Evolutionary conservation across 1,140 invertebrate genomes (phyloP), one percentile per base, ranked within the genome.

Genomic region (Meloidogyne floridensis): DNA sequence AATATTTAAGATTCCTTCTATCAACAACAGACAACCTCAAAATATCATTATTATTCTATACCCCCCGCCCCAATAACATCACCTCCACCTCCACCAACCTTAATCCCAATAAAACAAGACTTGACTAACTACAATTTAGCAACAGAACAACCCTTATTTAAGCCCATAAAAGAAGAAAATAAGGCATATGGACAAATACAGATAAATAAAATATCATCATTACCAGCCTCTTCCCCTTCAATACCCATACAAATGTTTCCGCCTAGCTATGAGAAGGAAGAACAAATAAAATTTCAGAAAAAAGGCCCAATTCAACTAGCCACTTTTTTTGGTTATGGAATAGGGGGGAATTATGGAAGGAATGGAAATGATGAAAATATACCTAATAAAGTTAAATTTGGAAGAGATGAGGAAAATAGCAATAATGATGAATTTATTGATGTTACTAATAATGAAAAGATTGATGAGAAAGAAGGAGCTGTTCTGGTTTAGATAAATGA

Each of bases 181-280:
- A 65, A 65, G n/a, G 59, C 59, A 65, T 65, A 6, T 65, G 59
- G 59, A 65, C 59, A 65, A 65, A 65, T 65, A n/a, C 59, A 65
- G n/a, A 65, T 65, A 65, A 65, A 4, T 6, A 65, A 65, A 65
- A 65, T 65, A 32, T 32, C 32, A 32, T 32, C 32, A 32, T 20
- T 20, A 20, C 20, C 20, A 65, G n/a, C 4, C n/a, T n/a, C 59
- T n/a, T 65, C n/a, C 6, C 59, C 59, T n/a, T 65, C 59, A 65
- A 65, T 65, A 65, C 59, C 59, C 18, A n/a, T 65, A 65, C 59
- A 65, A 65, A 65, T 65, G n/a, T n/a, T 65, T n/a, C 59, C 59
- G 15, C 59, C 59, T 65, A 6, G 59, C 7, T 65, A 65, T 7
- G 59, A 65, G 18, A 65, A 65, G n/a, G 59, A 65, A n/a, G 59